phyloP scores from a whole-genome alignment of 1,140 invertebrate genomes.

The Micrasema minimum region DNA sequence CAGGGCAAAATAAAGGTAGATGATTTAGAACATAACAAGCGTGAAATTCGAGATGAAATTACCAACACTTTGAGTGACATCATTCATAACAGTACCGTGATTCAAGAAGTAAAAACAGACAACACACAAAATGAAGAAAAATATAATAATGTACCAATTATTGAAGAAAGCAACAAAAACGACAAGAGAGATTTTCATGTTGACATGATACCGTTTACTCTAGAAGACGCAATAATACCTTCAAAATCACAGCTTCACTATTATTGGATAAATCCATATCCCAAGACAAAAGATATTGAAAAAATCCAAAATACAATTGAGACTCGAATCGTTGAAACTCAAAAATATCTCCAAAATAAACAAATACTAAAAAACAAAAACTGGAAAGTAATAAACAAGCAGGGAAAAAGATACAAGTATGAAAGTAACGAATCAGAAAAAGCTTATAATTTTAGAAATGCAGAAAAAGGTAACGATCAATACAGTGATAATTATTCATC shows the following conservation, averaged over 20 bases:
- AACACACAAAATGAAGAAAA: too few relatives aligned
- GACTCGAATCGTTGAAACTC: constrained; percentile 15
- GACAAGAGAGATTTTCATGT: constrained; percentile 8
- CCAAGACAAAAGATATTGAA: background rate
- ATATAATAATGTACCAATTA: too few relatives aligned
- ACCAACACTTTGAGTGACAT: too few relatives aligned
- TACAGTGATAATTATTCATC: background rate
- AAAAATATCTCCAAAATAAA: constrained; percentile 23
- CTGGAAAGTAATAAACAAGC: background rate
- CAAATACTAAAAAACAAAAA: constrained; percentile 16
- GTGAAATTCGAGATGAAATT: too few relatives aligned
- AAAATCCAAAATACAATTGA: constrained; percentile 6
- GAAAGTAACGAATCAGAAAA: background rate
- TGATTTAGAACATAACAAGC: background rate
- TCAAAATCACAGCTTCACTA: constrained; percentile 23
- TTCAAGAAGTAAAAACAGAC: too few relatives aligned
- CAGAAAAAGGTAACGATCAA: background rate
- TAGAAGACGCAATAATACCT: constrained; percentile 44
- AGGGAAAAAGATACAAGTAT: constrained; percentile 6
- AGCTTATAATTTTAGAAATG: too few relatives aligned
- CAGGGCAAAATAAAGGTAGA: background rate
- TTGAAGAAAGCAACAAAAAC: too few relatives aligned
- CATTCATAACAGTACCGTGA: too few relatives aligned
- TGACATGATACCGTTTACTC: constrained; percentile 46
- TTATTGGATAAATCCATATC: constrained; percentile 16